Percentiles rank a stretch among this genome's conserved stretches.
These are phyloP conservation scores for Heliocidaris erythrogramma DNA, from an alignment of 35 echinoderm and acorn worm genomes.

Conservation along the genomic window DNA sequence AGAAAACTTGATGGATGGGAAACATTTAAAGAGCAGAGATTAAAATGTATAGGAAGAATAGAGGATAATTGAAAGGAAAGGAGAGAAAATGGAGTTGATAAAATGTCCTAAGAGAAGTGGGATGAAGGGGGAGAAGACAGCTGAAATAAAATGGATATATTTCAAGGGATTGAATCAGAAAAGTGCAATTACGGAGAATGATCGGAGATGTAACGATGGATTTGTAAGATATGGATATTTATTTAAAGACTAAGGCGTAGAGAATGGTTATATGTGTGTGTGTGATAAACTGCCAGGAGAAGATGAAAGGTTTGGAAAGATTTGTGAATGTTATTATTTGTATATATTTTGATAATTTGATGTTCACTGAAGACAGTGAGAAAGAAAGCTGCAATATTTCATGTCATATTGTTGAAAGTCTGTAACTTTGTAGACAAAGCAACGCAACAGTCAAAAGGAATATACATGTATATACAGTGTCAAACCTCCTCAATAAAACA, in stretches of 20 bases:
- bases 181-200: background rate
- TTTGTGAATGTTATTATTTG: background rate
- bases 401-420: background rate
- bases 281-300: background rate
- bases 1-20: background rate
- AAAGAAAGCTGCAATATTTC: background rate
- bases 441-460: background rate
- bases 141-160: background rate
- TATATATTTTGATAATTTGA: background rate
- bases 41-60: background rate
- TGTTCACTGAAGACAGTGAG: background rate
- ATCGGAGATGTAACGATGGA: background rate
- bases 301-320: background rate
- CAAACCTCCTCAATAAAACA: too few species aligned
- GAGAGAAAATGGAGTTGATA: background rate
- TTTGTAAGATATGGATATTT: background rate
- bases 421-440: background rate
- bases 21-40: background rate
- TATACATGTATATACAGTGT: too few species aligned
- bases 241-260: background rate
- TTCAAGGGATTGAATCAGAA: background rate
- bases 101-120: background rate
- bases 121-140: background rate
- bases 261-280: background rate
- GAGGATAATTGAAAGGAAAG: background rate